Conservation (phyloP, 2,797 vertebrate genomes). For the Poeciliopsis infans region DNA sequence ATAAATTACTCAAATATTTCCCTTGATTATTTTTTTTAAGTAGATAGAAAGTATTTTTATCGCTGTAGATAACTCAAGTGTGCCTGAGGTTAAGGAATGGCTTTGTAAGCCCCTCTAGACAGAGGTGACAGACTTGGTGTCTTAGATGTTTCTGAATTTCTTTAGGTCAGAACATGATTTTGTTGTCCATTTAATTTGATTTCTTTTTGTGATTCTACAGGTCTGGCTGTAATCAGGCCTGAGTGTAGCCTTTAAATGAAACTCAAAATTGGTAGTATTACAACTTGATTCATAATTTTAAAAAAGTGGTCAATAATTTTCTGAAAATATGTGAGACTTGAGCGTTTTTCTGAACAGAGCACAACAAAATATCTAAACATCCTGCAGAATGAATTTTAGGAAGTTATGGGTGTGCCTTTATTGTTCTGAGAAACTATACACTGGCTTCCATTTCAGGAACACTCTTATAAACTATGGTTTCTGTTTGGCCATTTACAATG, state of each 20-base stretch:
- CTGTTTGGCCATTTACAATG: background rate
- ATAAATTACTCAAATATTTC: no score
- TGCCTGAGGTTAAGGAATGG: no score
- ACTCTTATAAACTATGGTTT: background rate
- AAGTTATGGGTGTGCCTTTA: background rate
- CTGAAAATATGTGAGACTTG: background rate
- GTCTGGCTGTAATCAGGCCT: no score
- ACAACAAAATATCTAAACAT: background rate
- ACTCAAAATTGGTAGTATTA: no score
- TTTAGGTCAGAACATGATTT: background rate
- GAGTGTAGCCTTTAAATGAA: no score
- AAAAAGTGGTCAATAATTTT: background rate
- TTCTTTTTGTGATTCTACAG: no score
- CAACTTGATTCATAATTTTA: no score
- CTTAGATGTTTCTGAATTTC: background rate
- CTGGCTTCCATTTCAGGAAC: background rate
- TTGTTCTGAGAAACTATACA: background rate
- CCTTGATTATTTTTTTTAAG: no score
- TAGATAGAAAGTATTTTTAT: no score
- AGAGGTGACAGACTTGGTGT: background rate
- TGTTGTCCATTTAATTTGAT: no score
- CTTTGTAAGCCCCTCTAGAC: background rate
- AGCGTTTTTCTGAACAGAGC: background rate
- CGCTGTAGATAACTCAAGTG: no score
- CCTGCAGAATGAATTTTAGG: background rate